Percentiles rank a stretch among this genome's conserved stretches.
These are phyloP conservation scores for Euthynnus affinis DNA, from an alignment of 2,797 vertebrate species.

Conservation along the genomic window DNA sequence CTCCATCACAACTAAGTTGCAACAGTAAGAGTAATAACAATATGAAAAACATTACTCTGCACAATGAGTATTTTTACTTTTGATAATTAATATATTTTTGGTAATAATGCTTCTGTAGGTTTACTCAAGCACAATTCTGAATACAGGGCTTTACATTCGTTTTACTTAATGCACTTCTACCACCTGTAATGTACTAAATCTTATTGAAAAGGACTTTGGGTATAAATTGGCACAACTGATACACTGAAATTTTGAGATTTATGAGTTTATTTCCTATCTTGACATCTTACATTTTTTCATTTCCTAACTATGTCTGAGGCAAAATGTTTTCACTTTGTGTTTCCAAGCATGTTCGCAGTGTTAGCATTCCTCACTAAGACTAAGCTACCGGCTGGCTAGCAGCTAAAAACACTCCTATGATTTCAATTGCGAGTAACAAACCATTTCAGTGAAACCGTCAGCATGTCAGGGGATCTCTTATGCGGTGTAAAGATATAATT, in stretches of 20 bases:
- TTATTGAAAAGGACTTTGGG: not conserved
- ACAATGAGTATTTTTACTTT: no score
- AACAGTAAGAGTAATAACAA: no score
- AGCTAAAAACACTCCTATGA: not conserved
- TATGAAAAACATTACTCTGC: no score
- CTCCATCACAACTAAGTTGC: no score
- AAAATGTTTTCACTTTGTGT: not conserved
- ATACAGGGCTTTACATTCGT: no score
- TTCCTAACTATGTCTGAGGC: not conserved
- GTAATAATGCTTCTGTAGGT: no score
- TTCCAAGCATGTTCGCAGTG: not conserved
- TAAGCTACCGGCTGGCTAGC: not conserved
- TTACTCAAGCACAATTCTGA: no score
- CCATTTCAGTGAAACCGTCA: slow-evolving; percentile 28
- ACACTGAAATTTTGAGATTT: no score
- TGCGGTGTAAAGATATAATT: slow-evolving; percentile 18
- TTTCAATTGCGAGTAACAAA: slow-evolving; percentile 12
- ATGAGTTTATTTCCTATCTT: no score
- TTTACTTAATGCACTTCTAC: not conserved
- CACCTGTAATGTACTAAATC: not conserved
- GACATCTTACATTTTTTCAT: no score
- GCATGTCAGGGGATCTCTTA: slow-evolving; percentile 13
- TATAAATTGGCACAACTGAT: not conserved
- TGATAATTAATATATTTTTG: not conserved
- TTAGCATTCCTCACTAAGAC: slow-evolving; percentile 4